A percentile compares a stretch with the other conserved stretches of the same genome.
phyloP scores from a whole-genome alignment of 2,797 vertebrate species.

The Squalus acanthias region DNA sequence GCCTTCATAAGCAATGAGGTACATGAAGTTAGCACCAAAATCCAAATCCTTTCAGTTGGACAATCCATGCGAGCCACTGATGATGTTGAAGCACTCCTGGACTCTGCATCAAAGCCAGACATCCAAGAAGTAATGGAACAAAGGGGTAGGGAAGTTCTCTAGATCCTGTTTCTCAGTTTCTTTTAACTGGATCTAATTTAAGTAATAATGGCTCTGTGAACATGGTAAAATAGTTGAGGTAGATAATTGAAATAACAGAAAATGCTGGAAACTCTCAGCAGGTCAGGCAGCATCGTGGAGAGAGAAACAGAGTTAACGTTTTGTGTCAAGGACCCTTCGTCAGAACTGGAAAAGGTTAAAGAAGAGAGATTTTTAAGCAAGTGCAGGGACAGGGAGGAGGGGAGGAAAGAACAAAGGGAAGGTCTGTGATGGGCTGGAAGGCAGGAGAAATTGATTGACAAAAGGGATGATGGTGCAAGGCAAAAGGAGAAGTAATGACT shows the following conservation, averaged over 20 bases:
- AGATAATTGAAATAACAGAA: neutral
- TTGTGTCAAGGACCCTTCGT: too few relatives aligned
- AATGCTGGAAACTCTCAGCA: too few relatives aligned
- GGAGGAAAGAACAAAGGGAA: too few relatives aligned
- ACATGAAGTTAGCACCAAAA: slow-evolving; percentile 62
- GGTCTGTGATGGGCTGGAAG: too few relatives aligned
- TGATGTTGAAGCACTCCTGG: slow-evolving; percentile 58
- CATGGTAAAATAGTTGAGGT: neutral
- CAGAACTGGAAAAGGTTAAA: too few relatives aligned
- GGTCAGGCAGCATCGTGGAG: too few relatives aligned
- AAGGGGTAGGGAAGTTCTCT: slow-evolving; percentile 61
- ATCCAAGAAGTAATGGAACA: slow-evolving; percentile 83
- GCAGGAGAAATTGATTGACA: too few relatives aligned
- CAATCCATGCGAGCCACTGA: slow-evolving; percentile 53
- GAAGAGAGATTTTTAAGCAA: too few relatives aligned
- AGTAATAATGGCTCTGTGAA: neutral
- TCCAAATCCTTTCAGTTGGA: slow-evolving; percentile 66
- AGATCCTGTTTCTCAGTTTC: neutral
- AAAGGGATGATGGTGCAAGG: too few relatives aligned
- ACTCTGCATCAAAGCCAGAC: slow-evolving; percentile 64
- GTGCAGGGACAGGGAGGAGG: too few relatives aligned
- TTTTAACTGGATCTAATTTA: neutral
- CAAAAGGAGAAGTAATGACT: too few relatives aligned
- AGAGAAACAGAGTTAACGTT: too few relatives aligned
- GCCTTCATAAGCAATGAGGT: slow-evolving; percentile 69